These are phyloP conservation scores for Yponomeuta evonymella DNA, from an alignment of 2,888 invertebrate species.

Conservation along the genomic window DNA sequence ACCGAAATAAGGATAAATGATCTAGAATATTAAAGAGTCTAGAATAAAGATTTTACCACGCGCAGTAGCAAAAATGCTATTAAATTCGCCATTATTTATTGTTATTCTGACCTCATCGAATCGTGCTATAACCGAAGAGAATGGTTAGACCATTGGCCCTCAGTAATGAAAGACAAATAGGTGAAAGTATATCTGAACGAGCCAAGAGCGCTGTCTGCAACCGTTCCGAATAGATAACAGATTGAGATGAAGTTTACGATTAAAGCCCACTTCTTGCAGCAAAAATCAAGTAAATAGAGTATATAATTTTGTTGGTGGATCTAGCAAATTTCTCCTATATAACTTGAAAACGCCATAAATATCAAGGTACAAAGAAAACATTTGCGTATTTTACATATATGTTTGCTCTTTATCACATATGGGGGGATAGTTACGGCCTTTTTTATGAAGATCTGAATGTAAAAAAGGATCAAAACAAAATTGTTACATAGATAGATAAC, in stretches of 20 bases:
- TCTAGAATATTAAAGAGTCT: neutral
- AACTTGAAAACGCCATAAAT: too few relatives aligned
- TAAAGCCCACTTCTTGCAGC: neutral
- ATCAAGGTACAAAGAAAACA: too few relatives aligned
- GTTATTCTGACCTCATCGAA: neutral
- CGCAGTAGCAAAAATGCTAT: neutral
- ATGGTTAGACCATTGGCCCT: slow-evolving; percentile 7
- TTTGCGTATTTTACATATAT: too few relatives aligned
- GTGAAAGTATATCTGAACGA: slow-evolving; percentile 13
- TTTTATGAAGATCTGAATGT: too few relatives aligned
- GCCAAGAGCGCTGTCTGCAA: neutral
- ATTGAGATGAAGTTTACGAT: slow-evolving; percentile 1
- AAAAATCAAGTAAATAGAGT: neutral
- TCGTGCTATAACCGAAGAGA: slow-evolving; percentile 6
- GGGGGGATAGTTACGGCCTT: too few relatives aligned
- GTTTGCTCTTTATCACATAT: too few relatives aligned
- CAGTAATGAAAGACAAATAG: slow-evolving; percentile 13
- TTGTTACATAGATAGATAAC: too few relatives aligned
- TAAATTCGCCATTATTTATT: neutral
- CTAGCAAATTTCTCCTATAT: too few relatives aligned
- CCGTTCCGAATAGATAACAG: slow-evolving; percentile 6
- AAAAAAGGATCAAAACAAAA: too few relatives aligned
- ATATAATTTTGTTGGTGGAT: neutral
- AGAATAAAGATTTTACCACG: too few relatives aligned
- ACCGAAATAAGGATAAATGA: neutral